Percentiles rank a stretch among this genome's conserved stretches.
Evolutionary conservation across 2,797 vertebrate species (phyloP).

Genomic region (Lepilemur septentrionalis): DNA sequence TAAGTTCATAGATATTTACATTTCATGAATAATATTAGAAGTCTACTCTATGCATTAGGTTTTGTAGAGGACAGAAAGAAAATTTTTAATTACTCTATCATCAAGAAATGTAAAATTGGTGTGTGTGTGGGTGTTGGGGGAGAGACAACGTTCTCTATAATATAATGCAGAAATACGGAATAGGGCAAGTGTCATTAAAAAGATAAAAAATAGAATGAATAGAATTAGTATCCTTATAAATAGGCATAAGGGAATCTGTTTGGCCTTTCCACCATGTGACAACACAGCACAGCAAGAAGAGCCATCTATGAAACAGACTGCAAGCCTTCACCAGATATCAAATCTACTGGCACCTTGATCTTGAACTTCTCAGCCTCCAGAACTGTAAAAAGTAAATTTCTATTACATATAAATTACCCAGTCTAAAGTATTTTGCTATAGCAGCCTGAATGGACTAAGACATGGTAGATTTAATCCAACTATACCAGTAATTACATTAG

Average conservation of each 20-base stretch:
- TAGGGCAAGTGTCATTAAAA: neutral
- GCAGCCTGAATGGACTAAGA: neutral
- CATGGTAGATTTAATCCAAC: neutral
- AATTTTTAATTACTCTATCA: neutral
- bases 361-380: neutral
- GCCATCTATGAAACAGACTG: neutral
- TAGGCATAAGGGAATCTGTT: neutral
- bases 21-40: neutral
- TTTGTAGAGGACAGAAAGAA: neutral
- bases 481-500: neutral
- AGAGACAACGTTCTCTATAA: neutral
- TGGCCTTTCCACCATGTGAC: neutral
- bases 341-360: neutral
- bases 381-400: neutral
- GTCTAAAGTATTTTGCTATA: neutral
- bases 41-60: neutral
- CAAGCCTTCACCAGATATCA: neutral
- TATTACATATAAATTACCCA: neutral
- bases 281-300: neutral
- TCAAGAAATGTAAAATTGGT: neutral
- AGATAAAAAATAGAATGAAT: neutral
- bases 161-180: neutral
- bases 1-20: neutral
- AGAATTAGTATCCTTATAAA: neutral
- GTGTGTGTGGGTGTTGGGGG: neutral